phyloP scores from a whole-genome alignment of 1,140 invertebrate genomes.

The Diachasmimorpha longicaudata region DNA sequence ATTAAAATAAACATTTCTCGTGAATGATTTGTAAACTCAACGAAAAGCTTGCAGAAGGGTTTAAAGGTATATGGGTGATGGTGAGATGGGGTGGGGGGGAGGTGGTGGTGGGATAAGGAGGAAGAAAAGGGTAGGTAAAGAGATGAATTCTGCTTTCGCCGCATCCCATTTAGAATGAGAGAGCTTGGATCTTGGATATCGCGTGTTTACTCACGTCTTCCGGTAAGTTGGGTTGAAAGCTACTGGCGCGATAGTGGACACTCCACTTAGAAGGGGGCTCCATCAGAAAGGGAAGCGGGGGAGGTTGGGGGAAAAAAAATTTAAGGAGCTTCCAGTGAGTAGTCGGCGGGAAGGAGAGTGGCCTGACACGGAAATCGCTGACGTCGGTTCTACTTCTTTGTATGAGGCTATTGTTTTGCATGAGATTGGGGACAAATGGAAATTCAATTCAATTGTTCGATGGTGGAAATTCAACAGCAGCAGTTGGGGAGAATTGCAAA shows the following conservation, averaged over 20 bases:
- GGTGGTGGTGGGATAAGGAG: not conserved
- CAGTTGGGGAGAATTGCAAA: not conserved
- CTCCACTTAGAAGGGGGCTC: slow-evolving; percentile 41
- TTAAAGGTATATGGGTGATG: not conserved
- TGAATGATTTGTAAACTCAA: not conserved
- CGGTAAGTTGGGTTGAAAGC: slow-evolving; percentile 26
- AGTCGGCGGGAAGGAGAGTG: not conserved
- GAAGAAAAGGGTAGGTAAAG: not conserved
- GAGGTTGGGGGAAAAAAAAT: slow-evolving; percentile 3
- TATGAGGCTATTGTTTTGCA: not conserved
- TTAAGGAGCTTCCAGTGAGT: not conserved
- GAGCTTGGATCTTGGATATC: slow-evolving; percentile 22
- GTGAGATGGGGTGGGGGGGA: not conserved
- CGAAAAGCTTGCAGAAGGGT: not conserved
- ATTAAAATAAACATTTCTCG: not conserved
- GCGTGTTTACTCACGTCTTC: slow-evolving; percentile 34
- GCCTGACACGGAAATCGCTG: not conserved
- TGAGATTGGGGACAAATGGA: not conserved
- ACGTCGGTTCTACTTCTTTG: not conserved
- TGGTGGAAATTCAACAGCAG: not conserved
- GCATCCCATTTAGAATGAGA: slow-evolving; percentile 2
- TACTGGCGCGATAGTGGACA: slow-evolving; percentile 44
- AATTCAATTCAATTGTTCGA: not conserved
- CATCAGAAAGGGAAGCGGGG: not conserved
- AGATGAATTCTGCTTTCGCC: not conserved